phyloP scores from a whole-genome alignment of 37 sponge, comb jelly and placozoan species.

The Halisarca cf. caerulea region DNA sequence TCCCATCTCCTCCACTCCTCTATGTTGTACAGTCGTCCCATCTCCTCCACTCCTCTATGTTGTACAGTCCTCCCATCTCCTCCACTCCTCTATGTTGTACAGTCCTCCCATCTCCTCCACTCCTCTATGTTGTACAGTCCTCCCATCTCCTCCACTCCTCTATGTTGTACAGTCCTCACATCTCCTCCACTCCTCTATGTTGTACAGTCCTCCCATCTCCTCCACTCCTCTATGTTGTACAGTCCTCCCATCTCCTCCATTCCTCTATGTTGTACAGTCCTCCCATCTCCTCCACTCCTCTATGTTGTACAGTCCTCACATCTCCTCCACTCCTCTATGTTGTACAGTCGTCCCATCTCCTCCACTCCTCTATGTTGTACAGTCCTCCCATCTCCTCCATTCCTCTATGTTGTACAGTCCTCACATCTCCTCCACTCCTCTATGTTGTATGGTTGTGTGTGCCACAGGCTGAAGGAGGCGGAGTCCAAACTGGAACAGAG shows the following conservation, averaged over 20 bases:
- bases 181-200: background rate
- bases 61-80: background rate
- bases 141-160: background rate
- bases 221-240: background rate
- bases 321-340: background rate
- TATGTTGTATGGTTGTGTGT: too few species aligned
- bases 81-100: background rate
- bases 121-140: background rate
- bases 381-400: background rate
- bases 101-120: background rate
- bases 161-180: background rate
- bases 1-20: too few species aligned
- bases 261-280: background rate
- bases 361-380: background rate
- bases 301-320: background rate
- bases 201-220: background rate
- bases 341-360: background rate
- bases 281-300: background rate
- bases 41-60: too few species aligned
- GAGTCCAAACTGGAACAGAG: background rate
- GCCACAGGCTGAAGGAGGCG: background rate
- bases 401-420: too few species aligned
- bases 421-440: background rate
- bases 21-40: too few species aligned
- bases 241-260: background rate